phyloP scores from a whole-genome alignment of 2,797 vertebrate species.

The Enoplosus armatus region DNA sequence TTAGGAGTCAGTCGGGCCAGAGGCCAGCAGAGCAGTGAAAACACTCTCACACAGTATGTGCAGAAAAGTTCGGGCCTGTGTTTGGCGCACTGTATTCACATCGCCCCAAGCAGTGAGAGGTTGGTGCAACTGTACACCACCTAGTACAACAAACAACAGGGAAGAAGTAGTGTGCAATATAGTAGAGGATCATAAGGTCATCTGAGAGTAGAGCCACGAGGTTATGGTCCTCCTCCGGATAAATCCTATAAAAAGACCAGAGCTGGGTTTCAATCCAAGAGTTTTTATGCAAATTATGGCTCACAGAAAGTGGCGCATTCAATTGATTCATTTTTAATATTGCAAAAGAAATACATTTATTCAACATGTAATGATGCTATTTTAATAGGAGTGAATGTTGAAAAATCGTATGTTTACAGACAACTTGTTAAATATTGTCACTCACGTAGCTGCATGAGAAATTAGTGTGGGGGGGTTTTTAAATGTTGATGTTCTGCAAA shows the following conservation, averaged over 20 bases:
- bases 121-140: constrained; percentile 41
- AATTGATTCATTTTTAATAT: not conserved
- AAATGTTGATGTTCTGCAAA: not conserved
- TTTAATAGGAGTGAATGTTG: not conserved
- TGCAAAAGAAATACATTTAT: constrained; percentile 17
- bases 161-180: constrained; percentile 3
- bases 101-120: constrained; percentile 54
- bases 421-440: too few species aligned
- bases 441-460: not conserved
- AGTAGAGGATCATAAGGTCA: constrained; percentile 50
- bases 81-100: constrained; percentile 35
- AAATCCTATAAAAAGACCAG: constrained; percentile 36
- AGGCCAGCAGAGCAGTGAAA: constrained; percentile 43
- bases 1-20: constrained; percentile 47
- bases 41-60: constrained; percentile 12
- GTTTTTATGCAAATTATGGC: constrained; percentile 37
- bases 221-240: constrained; percentile 50
- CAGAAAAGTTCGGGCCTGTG: constrained; percentile 23
- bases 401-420: too few species aligned
- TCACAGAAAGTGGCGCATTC: constrained; percentile 1
- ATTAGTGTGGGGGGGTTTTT: too few species aligned
- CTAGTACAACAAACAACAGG: constrained; percentile 32
- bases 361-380: not conserved
- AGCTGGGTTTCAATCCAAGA: constrained; percentile 3
- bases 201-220: constrained; percentile 39